phyloP scores from a whole-genome alignment of 2,113 vertebrate genomes.

The Ceuthmochares aereus region DNA sequence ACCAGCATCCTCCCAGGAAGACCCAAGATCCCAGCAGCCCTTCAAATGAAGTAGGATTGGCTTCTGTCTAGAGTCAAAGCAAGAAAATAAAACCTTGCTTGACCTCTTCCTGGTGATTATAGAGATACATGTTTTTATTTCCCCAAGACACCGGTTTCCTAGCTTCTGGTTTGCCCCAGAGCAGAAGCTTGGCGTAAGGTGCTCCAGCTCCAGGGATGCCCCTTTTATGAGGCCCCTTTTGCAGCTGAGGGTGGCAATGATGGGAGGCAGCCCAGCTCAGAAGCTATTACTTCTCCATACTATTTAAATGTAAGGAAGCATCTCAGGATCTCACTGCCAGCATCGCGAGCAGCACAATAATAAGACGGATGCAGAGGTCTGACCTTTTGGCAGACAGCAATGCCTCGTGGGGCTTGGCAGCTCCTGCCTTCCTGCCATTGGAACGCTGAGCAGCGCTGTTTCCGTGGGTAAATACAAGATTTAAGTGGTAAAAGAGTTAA shows the following conservation, averaged over 20 bases:
- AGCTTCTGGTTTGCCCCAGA: not conserved
- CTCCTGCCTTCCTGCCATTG: conserved; percentile 33
- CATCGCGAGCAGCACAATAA: not conserved
- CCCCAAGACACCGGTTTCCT: not conserved
- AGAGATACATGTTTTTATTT: not conserved
- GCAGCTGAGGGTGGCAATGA: not conserved
- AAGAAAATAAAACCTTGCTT: not conserved
- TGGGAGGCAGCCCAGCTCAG: not conserved
- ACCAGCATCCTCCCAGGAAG: not conserved
- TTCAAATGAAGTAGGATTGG: not conserved
- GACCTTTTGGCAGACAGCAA: not conserved
- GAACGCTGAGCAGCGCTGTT: not conserved
- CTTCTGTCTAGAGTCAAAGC: not conserved
- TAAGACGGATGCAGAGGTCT: not conserved
- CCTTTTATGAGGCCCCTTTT: not conserved
- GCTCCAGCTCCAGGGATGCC: not conserved
- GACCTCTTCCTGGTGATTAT: not conserved
- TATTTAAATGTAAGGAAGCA: not conserved
- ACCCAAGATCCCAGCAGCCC: fast-evolving
- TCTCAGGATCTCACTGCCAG: not conserved
- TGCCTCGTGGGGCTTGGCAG: not conserved
- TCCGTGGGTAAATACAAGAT: not conserved
- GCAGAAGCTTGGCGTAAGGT: not conserved
- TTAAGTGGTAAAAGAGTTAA: not conserved
- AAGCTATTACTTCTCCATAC: not conserved